Evolutionary conservation across 2,113 vertebrate genomes (phyloP).

Genomic region (Mola mola): DNA sequence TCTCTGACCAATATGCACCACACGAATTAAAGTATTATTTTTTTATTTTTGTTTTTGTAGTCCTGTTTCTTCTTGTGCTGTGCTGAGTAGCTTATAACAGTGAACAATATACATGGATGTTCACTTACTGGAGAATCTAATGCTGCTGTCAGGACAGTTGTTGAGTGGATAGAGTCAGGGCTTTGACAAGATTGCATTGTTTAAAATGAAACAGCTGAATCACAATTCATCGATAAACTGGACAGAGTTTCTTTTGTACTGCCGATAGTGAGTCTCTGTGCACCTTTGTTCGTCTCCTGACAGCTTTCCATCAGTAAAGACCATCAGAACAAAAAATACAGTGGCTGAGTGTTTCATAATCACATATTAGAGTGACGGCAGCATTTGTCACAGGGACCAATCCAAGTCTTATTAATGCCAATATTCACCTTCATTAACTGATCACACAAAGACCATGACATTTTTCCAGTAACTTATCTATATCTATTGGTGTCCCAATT

Average conservation of each 20-base stretch:
- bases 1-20: neutral
- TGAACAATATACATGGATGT: slow-evolving; percentile 61
- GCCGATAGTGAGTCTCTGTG: neutral
- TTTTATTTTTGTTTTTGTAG: slow-evolving; percentile 1
- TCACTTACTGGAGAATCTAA: slow-evolving; percentile 28
- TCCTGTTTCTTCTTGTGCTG: neutral
- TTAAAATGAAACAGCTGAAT: slow-evolving; percentile 7
- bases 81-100: slow-evolving; percentile 9
- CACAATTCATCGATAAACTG: neutral
- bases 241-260: neutral
- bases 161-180: slow-evolving; percentile 14
- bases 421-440: too few species aligned
- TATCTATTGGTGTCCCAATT: too few species aligned
- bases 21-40: neutral
- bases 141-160: slow-evolving; percentile 33
- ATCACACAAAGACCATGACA: too few species aligned
- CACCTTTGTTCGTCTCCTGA: neutral
- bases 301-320: neutral
- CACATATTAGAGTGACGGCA: too few species aligned
- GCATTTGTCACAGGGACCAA: too few species aligned
- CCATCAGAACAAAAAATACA: too few species aligned
- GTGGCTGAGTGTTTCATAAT: too few species aligned
- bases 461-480: too few species aligned
- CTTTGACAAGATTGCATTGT: slow-evolving; percentile 27
- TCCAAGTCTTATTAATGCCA: too few species aligned